A percentile compares a stretch with the other conserved stretches of the same genome.
These are phyloP conservation scores for Dioctria linearis DNA, from an alignment of 2,888 invertebrate species.

Conservation along the genomic window DNA sequence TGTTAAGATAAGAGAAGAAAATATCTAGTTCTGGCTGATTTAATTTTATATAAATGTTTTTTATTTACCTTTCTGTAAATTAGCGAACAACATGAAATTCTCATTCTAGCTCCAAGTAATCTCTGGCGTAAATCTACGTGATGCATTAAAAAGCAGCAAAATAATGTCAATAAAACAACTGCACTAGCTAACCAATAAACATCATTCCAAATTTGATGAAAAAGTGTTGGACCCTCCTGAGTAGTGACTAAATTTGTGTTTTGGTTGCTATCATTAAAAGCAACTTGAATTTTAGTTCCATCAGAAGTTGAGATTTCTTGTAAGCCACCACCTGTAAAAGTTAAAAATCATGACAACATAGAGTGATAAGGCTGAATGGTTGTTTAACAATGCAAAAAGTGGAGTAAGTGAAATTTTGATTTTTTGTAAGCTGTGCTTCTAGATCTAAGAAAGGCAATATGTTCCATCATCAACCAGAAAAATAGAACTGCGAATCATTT, in stretches of 20 bases:
- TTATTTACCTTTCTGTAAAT: conserved; percentile 77
- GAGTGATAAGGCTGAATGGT: too few species aligned
- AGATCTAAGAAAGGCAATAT: too few species aligned
- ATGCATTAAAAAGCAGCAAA: conserved; percentile 68
- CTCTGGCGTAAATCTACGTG: conserved; percentile 69
- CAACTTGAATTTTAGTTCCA: not conserved
- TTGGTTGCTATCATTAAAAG: not conserved
- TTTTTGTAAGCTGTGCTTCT: too few species aligned
- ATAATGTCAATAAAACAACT: conserved; percentile 66
- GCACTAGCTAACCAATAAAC: conserved; percentile 66
- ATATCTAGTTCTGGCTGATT: not conserved
- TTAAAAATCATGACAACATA: too few species aligned
- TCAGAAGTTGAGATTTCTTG: conserved; percentile 16
- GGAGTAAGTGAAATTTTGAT: too few species aligned
- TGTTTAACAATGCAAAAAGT: too few species aligned
- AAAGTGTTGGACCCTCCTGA: not conserved
- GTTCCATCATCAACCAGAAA: too few species aligned
- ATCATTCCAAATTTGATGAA: conserved; percentile 66
- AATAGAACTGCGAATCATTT: too few species aligned
- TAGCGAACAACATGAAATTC: conserved; percentile 79
- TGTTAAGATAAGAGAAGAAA: not conserved
- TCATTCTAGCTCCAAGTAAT: conserved; percentile 76
- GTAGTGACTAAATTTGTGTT: not conserved
- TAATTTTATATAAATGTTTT: not conserved
- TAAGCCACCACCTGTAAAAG: not conserved